Percentiles rank a stretch among this genome's conserved stretches.
These are phyloP conservation scores for Trichacis sp. DNA, from an alignment of 2,888 invertebrate genomes.

Conservation along the genomic window DNA sequence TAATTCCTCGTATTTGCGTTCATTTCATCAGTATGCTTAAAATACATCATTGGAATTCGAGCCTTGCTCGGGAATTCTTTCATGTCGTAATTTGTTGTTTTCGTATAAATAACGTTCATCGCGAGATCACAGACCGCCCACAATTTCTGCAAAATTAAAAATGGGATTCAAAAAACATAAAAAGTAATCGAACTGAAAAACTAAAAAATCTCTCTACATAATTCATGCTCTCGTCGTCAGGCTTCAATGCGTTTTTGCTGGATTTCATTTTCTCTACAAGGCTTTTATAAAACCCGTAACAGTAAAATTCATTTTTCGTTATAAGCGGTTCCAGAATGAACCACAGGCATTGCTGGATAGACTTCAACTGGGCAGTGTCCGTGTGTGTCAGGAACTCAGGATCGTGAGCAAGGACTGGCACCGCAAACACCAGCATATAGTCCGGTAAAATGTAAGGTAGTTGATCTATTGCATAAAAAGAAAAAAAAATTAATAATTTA, in stretches of 20 bases:
- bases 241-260: constrained; percentile 88
- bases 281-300: constrained; percentile 94
- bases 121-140: constrained; percentile 97
- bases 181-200: background rate
- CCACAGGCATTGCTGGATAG: constrained; percentile 89
- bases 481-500: background rate
- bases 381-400: constrained; percentile 83
- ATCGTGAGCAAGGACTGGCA: constrained; percentile 95
- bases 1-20: constrained; percentile 84
- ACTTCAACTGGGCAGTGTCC: constrained; percentile 82
- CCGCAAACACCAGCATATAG: constrained; percentile 97
- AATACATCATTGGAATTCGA: constrained; percentile 91
- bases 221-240: constrained; percentile 86
- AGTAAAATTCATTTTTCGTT: constrained; percentile 92
- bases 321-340: constrained; percentile 95
- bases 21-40: constrained; percentile 79
- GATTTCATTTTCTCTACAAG: constrained; percentile 95
- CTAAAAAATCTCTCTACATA: too few relatives aligned
- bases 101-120: constrained; percentile 88
- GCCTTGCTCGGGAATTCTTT: constrained; percentile 90
- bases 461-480: constrained; percentile 72
- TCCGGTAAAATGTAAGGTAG: constrained; percentile 93
- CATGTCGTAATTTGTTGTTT: constrained; percentile 88
- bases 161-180: too few relatives aligned
- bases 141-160: constrained; percentile 81